Evolutionary conservation across 2,113 vertebrate genomes (phyloP).

Genomic region (Sylvicapra grimmia): DNA sequence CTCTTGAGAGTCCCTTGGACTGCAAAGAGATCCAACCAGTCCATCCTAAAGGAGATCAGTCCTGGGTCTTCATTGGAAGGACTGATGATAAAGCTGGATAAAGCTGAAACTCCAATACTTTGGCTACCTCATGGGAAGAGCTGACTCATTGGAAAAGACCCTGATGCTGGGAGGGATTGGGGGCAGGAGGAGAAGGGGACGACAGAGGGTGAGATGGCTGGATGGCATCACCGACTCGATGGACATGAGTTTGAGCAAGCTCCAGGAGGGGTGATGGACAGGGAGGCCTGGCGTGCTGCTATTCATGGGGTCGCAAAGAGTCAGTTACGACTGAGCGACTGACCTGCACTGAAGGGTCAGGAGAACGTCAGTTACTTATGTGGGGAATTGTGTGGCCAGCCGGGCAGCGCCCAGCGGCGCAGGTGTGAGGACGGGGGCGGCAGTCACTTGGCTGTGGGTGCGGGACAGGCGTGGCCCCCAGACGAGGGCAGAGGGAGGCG

Average conservation of each 20-base stretch:
- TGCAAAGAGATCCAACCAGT: neutral
- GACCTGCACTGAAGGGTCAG: neutral
- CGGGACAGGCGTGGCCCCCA: no score
- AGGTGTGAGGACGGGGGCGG: rapidly evolving
- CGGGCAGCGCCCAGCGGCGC: rapidly evolving
- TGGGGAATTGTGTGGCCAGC: neutral
- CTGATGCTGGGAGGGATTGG: no score
- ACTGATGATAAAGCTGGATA: neutral
- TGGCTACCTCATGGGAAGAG: neutral
- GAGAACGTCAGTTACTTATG: neutral
- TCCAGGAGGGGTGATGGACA: neutral
- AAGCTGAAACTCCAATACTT: neutral
- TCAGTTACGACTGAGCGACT: rapidly evolving
- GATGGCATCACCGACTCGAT: neutral
- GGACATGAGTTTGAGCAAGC: neutral
- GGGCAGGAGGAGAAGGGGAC: no score
- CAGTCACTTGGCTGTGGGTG: neutral
- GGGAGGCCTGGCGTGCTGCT: neutral
- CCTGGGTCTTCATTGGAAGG: neutral
- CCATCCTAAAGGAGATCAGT: neutral
- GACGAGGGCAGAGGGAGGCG: rapidly evolving
- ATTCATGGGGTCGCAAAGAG: neutral
- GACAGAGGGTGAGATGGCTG: neutral
- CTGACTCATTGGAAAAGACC: no score
- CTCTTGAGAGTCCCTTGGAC: neutral